phyloP scores from a whole-genome alignment of 2,113 vertebrate genomes.

The Sinosuthora webbiana region DNA sequence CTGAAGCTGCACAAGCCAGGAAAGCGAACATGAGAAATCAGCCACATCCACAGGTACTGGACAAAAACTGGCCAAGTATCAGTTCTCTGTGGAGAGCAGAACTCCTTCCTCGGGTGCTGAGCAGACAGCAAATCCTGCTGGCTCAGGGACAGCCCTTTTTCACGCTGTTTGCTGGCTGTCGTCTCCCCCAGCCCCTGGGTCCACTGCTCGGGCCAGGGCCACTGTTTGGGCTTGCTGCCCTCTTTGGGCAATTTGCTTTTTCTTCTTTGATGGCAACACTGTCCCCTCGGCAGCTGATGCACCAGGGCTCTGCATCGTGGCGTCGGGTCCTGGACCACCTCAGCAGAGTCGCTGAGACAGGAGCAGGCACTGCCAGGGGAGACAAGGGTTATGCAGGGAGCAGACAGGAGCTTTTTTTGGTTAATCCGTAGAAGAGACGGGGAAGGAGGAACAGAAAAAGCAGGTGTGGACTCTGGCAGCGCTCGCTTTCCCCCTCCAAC shows the following conservation, averaged over 20 bases:
- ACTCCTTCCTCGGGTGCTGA: not conserved
- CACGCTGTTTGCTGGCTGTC: not conserved
- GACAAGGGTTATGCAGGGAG: not conserved
- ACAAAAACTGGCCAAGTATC: not conserved
- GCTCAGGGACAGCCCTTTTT: not conserved
- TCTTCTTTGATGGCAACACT: not conserved
- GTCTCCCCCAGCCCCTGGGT: not conserved
- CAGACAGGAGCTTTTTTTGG: not conserved
- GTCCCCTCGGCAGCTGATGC: accelerated
- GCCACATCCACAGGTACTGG: accelerated
- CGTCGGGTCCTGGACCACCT: accelerated
- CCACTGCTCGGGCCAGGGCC: not conserved
- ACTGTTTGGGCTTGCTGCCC: not conserved
- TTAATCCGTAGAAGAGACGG: not conserved
- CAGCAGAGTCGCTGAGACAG: not conserved
- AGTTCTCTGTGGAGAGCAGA: accelerated
- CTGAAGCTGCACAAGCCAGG: not conserved
- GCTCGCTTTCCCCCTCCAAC: not conserved
- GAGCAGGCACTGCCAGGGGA: not conserved
- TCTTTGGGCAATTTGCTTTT: not conserved
- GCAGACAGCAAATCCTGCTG: not conserved
- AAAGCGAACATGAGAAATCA: not conserved
- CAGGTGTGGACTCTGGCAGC: not conserved
- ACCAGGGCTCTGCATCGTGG: accelerated
- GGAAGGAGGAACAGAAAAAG: not conserved